Evolutionary conservation across 2,888 invertebrate species (phyloP).

Genomic region (Rambutsinella grinnellia): DNA sequence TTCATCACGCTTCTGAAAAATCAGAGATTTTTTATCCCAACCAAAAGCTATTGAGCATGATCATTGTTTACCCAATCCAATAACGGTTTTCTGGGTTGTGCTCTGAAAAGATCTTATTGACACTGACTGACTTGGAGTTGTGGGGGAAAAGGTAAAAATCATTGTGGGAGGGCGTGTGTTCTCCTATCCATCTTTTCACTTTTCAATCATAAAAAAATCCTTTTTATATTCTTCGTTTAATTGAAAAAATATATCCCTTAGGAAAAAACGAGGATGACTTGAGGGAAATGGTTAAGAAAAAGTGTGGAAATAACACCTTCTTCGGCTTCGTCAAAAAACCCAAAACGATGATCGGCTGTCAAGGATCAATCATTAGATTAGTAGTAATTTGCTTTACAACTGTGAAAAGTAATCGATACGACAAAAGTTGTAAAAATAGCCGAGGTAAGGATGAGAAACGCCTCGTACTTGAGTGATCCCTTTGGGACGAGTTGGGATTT

Average conservation of each 20-base stretch:
- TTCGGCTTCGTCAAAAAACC: slow-evolving; percentile 29
- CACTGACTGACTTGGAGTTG: slow-evolving; percentile 15
- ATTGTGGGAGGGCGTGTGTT: slow-evolving; percentile 60
- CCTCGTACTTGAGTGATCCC: background rate
- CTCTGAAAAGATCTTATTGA: slow-evolving; percentile 45
- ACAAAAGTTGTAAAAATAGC: slow-evolving; percentile 37
- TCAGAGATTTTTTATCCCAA: slow-evolving; percentile 16
- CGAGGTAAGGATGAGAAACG: background rate
- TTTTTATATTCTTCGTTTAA: slow-evolving; percentile 26
- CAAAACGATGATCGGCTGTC: slow-evolving; percentile 41
- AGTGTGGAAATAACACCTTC: slow-evolving; percentile 45
- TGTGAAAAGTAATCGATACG: slow-evolving; percentile 51
- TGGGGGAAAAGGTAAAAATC: slow-evolving; percentile 34
- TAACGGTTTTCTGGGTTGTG: slow-evolving; percentile 48
- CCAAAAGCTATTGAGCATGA: slow-evolving; percentile 21
- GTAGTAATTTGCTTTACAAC: slow-evolving; percentile 43
- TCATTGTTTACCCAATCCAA: slow-evolving; percentile 41
- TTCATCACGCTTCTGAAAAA: slow-evolving; percentile 47
- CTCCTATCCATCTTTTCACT: slow-evolving; percentile 38
- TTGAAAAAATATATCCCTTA: slow-evolving; percentile 2
- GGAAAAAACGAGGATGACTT: background rate
- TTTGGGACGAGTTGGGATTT: background rate
- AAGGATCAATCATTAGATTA: slow-evolving; percentile 54
- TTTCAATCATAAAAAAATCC: slow-evolving; percentile 43
- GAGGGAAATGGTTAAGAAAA: slow-evolving; percentile 13